Conservation (phyloP, 92 coral and sea anemone genomes). For the Montipora capitata region DNA sequence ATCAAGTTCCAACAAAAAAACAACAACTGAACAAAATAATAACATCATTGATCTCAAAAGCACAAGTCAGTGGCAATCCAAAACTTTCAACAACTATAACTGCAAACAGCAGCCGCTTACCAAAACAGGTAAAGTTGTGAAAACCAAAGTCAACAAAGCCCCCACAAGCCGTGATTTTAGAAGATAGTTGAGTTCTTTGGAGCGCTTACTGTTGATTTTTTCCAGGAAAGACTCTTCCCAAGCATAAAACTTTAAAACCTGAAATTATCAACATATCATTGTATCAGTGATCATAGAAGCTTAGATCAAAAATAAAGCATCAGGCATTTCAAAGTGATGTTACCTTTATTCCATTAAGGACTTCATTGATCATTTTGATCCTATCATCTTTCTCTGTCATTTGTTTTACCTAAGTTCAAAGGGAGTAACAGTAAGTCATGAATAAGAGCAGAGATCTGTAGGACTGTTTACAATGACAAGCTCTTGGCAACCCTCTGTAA, state of each 20-base stretch:
- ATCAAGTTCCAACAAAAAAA: too few species aligned
- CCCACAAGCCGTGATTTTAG: conserved; percentile 67
- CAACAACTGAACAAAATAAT: too few species aligned
- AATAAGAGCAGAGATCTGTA: too few species aligned
- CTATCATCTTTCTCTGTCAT: conserved; percentile 77
- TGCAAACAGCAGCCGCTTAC: conserved; percentile 46
- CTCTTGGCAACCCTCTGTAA: too few species aligned
- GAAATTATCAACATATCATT: background rate
- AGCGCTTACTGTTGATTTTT: conserved; percentile 79
- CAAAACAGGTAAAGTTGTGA: conserved; percentile 82
- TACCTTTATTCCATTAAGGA: conserved; percentile 82
- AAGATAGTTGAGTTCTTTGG: conserved; percentile 77
- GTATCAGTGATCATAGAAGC: background rate
- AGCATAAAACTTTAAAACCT: conserved; percentile 96
- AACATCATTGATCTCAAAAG: too few species aligned
- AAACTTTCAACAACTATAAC: too few species aligned
- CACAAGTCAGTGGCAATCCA: too few species aligned
- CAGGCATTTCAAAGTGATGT: background rate
- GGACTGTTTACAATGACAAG: too few species aligned
- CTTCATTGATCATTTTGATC: conserved; percentile 80
- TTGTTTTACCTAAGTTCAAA: conserved; percentile 49
- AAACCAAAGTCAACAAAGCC: conserved; percentile 71
- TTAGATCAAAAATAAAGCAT: background rate
- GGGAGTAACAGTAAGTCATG: too few species aligned
- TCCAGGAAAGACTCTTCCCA: conserved; percentile 96